phyloP scores from a whole-genome alignment of 1,140 invertebrate genomes.

The Melipona quadrifasciata region DNA sequence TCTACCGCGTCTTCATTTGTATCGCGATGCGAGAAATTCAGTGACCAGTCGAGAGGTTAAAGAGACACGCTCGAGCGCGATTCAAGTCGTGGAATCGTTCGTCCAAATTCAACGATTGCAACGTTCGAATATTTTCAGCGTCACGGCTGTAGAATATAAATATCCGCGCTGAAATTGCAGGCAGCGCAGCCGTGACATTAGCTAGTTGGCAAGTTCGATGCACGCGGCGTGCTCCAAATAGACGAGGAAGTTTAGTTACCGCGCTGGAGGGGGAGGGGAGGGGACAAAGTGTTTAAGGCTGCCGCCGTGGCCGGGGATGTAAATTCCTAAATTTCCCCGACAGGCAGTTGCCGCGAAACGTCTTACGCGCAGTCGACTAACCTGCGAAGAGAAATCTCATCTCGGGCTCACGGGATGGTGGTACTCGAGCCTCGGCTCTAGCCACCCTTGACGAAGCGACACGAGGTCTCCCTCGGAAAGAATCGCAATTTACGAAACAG shows the following conservation, averaged over 20 bases:
- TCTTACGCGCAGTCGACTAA: slow-evolving; percentile 8
- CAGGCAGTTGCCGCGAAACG: neutral
- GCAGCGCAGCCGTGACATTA: neutral
- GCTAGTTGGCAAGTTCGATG: neutral
- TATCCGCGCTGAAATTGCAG: neutral
- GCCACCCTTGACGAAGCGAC: slow-evolving; percentile 5
- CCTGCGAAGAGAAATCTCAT: slow-evolving; percentile 57
- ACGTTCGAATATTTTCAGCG: neutral
- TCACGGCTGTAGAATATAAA: too few relatives aligned
- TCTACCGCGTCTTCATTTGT: slow-evolving; percentile 52
- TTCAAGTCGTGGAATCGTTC: slow-evolving; percentile 8
- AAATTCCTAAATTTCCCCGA: slow-evolving; percentile 33
- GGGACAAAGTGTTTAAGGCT: neutral
- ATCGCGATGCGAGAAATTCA: slow-evolving; percentile 43
- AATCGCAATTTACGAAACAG: slow-evolving; percentile 74
- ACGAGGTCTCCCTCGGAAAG: slow-evolving; percentile 15
- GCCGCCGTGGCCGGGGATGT: neutral
- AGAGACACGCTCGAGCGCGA: slow-evolving; percentile 36
- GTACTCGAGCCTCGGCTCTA: neutral
- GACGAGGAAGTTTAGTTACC: neutral
- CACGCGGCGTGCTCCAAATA: slow-evolving; percentile 5
- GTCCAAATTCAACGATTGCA: neutral
- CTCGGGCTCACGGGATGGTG: slow-evolving; percentile 11
- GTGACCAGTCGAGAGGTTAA: slow-evolving; percentile 55
- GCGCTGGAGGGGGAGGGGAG: too few relatives aligned